Base-by-base conservation (phyloP, 2,113 vertebrate species). In the Chionis minor region DNA sequence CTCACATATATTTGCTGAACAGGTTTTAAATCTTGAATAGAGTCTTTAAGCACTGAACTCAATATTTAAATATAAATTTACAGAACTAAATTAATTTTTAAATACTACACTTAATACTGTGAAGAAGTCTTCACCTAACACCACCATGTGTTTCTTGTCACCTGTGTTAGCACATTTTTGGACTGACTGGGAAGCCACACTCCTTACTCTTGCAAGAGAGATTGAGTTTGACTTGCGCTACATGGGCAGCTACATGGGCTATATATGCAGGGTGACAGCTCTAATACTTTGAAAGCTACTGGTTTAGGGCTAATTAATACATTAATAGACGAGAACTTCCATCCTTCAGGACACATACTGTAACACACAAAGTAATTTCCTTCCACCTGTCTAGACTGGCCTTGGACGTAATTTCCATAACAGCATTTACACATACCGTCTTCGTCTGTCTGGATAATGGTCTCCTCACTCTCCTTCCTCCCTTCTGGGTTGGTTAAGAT, bases 401-500 rank as follows among this genome's bases (percentile, higher is more conserved):
- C 35, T 58, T 54, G 30, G 38, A 63, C 27, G 14, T n/a, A 55
- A 93, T 94, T 66, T 89, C 59, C 5, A 0, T 7, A 77, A 75
- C 5, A 87, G 80, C 44, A 35, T 80, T 93, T 87, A 69, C 12
- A 9, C 98, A 21, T 98, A 99, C 99, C 99, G 4, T 99, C 99
- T 97, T 99, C 99, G 28, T 99, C 99, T 3, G 99, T 99, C 92
- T 99, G 99, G 81, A 99, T 99, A 81, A 99, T 90, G 12, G 99
- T 99, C 97, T 99, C 99, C 59, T 99, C 99, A 0, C 99, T 99
- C 94, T 99, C 99, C 95, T 99, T 99, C 70, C 99, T 98, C 28
- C 99, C 99, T 97, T 99, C 99, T 2, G 99, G 99, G 78, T 99
- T 99, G 92, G 99, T 99, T 87, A 99, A 97, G 93, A 99, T 99